A percentile compares a stretch with the other conserved stretches of the same genome.
Conservation (phyloP, 2,888 invertebrate genomes). For the Lacanobia wlatinum region DNA sequence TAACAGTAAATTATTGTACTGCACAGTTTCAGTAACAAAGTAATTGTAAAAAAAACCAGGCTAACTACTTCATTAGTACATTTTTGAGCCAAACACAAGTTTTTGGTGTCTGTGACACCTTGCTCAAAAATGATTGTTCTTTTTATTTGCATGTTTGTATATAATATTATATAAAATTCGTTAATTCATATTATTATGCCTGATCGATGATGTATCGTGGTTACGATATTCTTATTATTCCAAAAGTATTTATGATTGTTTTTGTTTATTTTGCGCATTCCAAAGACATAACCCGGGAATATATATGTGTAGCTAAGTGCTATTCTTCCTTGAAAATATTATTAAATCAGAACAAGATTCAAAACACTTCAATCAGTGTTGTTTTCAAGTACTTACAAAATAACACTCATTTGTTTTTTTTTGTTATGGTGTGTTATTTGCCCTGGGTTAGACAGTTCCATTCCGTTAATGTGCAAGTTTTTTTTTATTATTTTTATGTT, state of each 20-base stretch:
- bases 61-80: background rate
- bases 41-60: background rate
- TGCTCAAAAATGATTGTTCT: background rate
- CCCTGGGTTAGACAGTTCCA: constrained; percentile 27
- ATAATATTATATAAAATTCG: background rate
- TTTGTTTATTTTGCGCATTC: constrained; percentile 43
- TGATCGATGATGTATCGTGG: background rate
- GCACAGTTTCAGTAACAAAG: constrained; percentile 6
- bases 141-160: constrained; percentile 14
- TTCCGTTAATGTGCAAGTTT: constrained; percentile 31
- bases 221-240: constrained; percentile 18
- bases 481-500: background rate
- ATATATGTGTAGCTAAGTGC: background rate
- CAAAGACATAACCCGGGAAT: constrained; percentile 34
- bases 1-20: background rate
- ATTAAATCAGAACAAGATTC: background rate
- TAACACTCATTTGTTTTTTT: no score
- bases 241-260: constrained; percentile 23
- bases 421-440: background rate
- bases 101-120: background rate
- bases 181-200: constrained; percentile 1
- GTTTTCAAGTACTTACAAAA: background rate
- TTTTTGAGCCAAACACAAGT: background rate
- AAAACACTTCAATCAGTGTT: background rate
- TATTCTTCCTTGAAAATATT: background rate